phyloP scores from a whole-genome alignment of 2,797 vertebrate genomes.

The Nothura maculosa region DNA sequence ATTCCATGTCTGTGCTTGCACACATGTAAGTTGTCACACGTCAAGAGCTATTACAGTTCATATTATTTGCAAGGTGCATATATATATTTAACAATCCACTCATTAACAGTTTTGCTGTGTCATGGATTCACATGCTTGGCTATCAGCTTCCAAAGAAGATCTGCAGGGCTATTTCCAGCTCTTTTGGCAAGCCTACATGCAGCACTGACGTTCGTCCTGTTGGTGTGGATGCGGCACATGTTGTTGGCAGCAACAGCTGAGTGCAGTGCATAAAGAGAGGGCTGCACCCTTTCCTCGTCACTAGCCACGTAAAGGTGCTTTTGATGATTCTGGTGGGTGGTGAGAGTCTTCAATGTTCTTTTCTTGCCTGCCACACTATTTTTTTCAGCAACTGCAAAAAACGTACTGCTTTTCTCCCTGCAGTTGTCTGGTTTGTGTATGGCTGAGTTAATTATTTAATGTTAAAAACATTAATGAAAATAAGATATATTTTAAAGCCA shows the following conservation, averaged over 20 bases:
- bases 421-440: neutral
- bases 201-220: neutral
- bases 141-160: neutral
- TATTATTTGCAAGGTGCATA: neutral
- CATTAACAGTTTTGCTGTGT: neutral
- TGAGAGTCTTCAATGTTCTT: neutral
- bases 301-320: neutral
- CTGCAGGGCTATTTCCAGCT: neutral
- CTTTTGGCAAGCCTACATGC: neutral
- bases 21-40: neutral
- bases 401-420: neutral
- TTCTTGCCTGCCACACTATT: neutral
- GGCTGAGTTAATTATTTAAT: neutral
- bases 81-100: neutral
- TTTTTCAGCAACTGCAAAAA: neutral
- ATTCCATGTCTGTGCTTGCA: neutral
- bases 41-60: neutral
- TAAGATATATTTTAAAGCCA: neutral
- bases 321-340: neutral
- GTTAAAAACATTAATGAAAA: conserved; percentile 20
- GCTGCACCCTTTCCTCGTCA: neutral
- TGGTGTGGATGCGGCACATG: neutral
- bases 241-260: neutral
- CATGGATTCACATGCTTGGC: neutral
- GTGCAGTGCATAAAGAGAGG: neutral